These are phyloP conservation scores for Caloenas nicobarica DNA, from an alignment of 2,113 vertebrate species.

Conservation along the genomic window DNA sequence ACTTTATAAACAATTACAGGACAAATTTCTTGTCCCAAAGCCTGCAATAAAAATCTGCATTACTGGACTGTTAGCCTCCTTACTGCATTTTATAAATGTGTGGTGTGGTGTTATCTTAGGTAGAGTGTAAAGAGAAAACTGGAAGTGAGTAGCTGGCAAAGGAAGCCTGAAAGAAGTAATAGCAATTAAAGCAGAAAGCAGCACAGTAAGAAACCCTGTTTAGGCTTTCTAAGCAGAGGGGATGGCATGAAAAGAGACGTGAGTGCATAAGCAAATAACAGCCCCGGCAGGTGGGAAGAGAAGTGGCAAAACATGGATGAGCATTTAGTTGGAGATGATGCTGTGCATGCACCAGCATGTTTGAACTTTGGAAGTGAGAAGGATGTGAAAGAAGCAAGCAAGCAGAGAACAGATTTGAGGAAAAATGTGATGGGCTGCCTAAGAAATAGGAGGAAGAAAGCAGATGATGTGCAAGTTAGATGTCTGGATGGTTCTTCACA, in stretches of 20 bases:
- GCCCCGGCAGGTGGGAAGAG: conserved; percentile 16
- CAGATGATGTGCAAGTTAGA: not conserved
- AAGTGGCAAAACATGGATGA: conserved; percentile 14
- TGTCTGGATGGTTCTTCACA: not conserved
- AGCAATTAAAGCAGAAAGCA: conserved; percentile 30
- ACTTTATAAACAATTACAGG: not conserved
- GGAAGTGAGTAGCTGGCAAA: not conserved
- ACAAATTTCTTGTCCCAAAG: not conserved
- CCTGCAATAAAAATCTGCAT: not conserved
- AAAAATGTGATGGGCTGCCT: not conserved
- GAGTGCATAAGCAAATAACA: conserved; percentile 5
- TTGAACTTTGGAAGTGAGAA: conserved; percentile 18
- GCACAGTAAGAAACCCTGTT: not conserved
- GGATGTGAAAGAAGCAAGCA: not conserved
- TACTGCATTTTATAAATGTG: not conserved
- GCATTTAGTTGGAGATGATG: not conserved
- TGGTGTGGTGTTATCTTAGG: not conserved
- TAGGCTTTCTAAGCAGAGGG: conserved; percentile 10
- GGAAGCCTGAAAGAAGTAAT: conserved; percentile 11
- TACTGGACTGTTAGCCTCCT: not conserved
- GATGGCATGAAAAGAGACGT: not conserved
- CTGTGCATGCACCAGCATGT: not conserved
- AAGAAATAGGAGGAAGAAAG: not conserved
- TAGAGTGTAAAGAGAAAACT: not conserved
- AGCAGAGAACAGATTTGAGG: not conserved